phyloP scores from a whole-genome alignment of 2,888 invertebrate genomes.

The Bursaphelenchus okinawaensis region DNA sequence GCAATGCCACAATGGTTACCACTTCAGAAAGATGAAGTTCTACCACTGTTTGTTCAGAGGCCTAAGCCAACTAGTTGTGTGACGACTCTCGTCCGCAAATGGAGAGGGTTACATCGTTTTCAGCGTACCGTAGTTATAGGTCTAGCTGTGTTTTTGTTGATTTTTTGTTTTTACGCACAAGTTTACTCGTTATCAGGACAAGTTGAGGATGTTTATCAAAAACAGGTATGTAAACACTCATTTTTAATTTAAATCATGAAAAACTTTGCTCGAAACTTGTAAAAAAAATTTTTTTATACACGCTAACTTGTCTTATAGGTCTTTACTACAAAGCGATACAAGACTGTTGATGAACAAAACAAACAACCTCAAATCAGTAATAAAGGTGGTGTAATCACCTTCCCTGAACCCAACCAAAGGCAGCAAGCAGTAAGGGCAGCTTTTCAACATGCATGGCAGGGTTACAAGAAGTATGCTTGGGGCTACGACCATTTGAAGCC shows the following conservation, averaged over 20 bases:
- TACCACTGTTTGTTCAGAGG: slow-evolving; percentile 6
- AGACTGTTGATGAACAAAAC: slow-evolving; percentile 7
- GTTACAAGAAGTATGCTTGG: slow-evolving; percentile 90
- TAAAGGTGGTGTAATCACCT: neutral
- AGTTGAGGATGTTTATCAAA: slow-evolving; percentile 1
- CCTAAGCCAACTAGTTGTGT: neutral
- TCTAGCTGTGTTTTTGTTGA: slow-evolving; percentile 12
- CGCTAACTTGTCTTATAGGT: neutral
- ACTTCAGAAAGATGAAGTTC: slow-evolving; percentile 6
- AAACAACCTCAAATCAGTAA: neutral
- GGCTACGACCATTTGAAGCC: slow-evolving; percentile 93
- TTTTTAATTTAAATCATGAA: neutral
- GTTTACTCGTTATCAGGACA: slow-evolving; percentile 1
- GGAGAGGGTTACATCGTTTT: slow-evolving; percentile 29
- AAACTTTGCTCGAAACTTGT: too few relatives aligned
- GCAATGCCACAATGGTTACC: slow-evolving; percentile 14
- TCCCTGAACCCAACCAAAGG: slow-evolving; percentile 68
- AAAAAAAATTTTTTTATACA: neutral
- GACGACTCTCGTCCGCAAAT: slow-evolving; percentile 19
- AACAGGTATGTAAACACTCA: neutral
- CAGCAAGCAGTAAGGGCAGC: slow-evolving; percentile 81
- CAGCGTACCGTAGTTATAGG: slow-evolving; percentile 20
- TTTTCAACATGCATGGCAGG: slow-evolving; percentile 76
- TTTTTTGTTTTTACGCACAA: slow-evolving; percentile 7
- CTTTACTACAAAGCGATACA: neutral